Evolutionary conservation across 2,888 invertebrate genomes (phyloP), one percentile per base, ranked within the genome.

Genomic region (Candidula unifasciata): DNA sequence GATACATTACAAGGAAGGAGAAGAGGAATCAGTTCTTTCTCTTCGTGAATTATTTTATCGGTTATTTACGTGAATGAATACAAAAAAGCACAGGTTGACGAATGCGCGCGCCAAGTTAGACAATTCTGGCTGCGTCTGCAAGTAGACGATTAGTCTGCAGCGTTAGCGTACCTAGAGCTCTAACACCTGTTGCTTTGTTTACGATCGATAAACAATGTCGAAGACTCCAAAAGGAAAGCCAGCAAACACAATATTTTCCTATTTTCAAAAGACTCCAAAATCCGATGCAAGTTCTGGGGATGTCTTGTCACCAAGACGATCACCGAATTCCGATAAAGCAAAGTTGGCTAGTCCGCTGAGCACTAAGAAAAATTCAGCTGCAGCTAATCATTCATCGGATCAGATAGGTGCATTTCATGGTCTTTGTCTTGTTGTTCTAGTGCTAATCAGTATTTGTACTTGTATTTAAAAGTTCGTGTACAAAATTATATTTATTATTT

Each of bases 201-300:
- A 54, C 18, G 35, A 60, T 60, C 27, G 3, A 78, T 35, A 27
- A n/a, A 85, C 24, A 30, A 87, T 85, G 85, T 85, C 87, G 3
- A 87, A 85, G 52, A 81, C 85, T 6, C 87, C 80, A 5, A 82
- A 84, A 54, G 85, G 85, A 16, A 87, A 85, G 35, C 88, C 89
- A 82, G 85, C 86, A 74, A 91, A 90, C 78, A 91, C 91, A 0
- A 71, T 91, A 33, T 90, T 91, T 87, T 89, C 90, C 16, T 91
- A 89, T 80, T 91, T 91, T 86, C 85, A 88, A 0, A 91, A 90
- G 82, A 90, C 90, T 21, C 89, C 91, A 13, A 85, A 86, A 33
- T 68, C 82, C 0, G 71, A 69, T n/a, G 81, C 82, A 54, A 85
- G 71, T 52, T 52, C 74, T 13, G 57, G 76, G 24, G 78, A 90